Conservation (phyloP, 30 jellyfish, hydroid and myxozoan genomes). For the Sanderia malayensis region DNA sequence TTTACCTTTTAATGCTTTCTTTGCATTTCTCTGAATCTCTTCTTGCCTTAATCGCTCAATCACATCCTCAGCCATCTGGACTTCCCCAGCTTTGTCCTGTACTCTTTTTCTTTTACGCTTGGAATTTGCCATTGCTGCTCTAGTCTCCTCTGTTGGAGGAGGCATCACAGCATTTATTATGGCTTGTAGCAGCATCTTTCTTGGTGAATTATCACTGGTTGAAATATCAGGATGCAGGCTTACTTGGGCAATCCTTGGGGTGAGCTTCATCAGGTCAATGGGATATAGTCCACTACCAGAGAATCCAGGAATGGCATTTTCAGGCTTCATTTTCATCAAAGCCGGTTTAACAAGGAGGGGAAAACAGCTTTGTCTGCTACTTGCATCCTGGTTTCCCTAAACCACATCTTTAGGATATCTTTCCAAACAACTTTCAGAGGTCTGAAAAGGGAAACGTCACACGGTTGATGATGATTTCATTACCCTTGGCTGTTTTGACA, state of each 20-base stretch:
- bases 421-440: constrained; percentile 37
- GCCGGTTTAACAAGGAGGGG: constrained; percentile 38
- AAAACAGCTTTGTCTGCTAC: constrained; percentile 44
- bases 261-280: constrained; percentile 9
- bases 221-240: not conserved
- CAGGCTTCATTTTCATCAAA: constrained; percentile 24
- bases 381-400: constrained; percentile 36
- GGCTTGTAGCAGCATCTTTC: constrained; percentile 38
- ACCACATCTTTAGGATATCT: constrained; percentile 28
- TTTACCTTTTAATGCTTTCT: constrained; percentile 3
- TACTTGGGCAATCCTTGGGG: constrained; percentile 8
- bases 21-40: constrained; percentile 14
- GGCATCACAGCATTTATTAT: constrained; percentile 32
- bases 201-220: constrained; percentile 11
- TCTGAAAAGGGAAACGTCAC: constrained; percentile 29
- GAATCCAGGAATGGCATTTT: constrained; percentile 45
- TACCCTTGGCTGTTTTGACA: constrained; percentile 47
- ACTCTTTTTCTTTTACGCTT: constrained; percentile 33
- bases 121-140: constrained; percentile 28
- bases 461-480: constrained; percentile 46
- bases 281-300: constrained; percentile 51
- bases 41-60: constrained; percentile 19
- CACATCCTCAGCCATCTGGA: constrained; percentile 22
- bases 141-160: constrained; percentile 24
- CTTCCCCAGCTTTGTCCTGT: constrained; percentile 29